Evolutionary conservation across 1,140 invertebrate species (phyloP).

Genomic region (Lerema accius): DNA sequence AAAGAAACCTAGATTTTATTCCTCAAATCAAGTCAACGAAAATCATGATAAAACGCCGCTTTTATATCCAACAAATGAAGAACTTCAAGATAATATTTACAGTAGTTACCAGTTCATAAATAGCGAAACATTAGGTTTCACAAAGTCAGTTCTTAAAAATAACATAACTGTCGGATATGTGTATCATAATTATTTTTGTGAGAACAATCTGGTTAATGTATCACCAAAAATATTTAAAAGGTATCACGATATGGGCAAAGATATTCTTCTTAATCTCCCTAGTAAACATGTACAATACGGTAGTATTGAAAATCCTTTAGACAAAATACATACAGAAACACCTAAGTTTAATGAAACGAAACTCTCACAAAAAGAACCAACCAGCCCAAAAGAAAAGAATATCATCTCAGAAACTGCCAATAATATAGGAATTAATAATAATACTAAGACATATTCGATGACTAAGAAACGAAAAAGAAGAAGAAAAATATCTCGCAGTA

Average conservation of each 20-base stretch:
- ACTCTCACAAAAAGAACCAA: too few species aligned
- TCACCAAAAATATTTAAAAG: neutral
- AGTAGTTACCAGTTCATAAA: neutral
- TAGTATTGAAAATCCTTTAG: neutral
- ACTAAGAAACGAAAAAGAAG: too few species aligned
- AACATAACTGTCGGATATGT: slow-evolving; percentile 13
- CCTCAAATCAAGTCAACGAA: neutral
- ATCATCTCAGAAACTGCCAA: neutral
- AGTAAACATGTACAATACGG: neutral
- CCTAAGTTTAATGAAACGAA: too few species aligned
- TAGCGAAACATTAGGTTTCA: neutral
- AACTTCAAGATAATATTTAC: neutral
- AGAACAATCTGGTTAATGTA: neutral
- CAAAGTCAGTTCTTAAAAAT: slow-evolving; percentile 1
- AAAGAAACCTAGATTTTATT: slow-evolving; percentile 3
- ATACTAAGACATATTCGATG: too few species aligned
- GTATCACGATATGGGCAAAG: neutral
- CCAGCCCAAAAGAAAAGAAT: neutral
- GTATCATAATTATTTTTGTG: slow-evolving; percentile 6
- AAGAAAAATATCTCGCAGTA: too few species aligned
- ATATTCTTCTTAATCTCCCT: neutral
- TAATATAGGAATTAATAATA: too few species aligned
- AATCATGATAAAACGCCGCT: slow-evolving; percentile 3
- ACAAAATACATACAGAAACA: neutral
- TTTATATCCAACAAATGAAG: slow-evolving; percentile 4